These are phyloP conservation scores for Peucedramus taeniatus DNA, from an alignment of 2,113 vertebrate species.

Conservation along the genomic window DNA sequence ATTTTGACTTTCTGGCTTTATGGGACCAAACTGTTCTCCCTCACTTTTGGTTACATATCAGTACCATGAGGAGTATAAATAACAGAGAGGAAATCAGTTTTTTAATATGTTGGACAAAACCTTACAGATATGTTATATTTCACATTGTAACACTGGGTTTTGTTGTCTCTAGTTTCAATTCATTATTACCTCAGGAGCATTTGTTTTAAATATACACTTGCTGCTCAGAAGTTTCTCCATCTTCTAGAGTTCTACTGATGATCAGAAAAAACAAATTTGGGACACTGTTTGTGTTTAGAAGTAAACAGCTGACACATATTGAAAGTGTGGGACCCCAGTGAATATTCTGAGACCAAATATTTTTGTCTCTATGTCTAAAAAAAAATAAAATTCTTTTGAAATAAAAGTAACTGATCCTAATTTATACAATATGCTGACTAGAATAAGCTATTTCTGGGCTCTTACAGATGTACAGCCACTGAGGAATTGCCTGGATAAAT, in stretches of 20 bases:
- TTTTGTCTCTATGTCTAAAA: not conserved
- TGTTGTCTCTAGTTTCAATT: not conserved
- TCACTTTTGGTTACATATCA: not conserved
- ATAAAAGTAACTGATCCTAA: not conserved
- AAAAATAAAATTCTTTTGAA: not conserved
- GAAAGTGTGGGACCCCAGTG: not conserved
- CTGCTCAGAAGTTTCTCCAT: not conserved
- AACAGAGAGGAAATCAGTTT: not conserved
- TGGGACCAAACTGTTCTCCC: not conserved
- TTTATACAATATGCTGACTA: not conserved
- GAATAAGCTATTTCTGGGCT: not conserved
- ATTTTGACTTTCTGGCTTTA: not conserved
- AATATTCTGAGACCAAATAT: not conserved
- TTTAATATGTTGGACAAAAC: not conserved
- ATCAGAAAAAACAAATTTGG: not conserved
- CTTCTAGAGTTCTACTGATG: not conserved
- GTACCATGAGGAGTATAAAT: not conserved
- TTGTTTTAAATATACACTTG: not conserved
- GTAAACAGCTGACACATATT: not conserved
- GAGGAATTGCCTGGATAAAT: not conserved
- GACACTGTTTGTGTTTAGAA: not conserved
- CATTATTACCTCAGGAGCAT: not conserved
- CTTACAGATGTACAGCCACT: not conserved
- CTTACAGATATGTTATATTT: not conserved
- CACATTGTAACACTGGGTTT: not conserved